A percentile compares a stretch with the other conserved stretches of the same genome.
phyloP scores from a whole-genome alignment of 2,113 vertebrate genomes.

The Benitochromis conjunctus region DNA sequence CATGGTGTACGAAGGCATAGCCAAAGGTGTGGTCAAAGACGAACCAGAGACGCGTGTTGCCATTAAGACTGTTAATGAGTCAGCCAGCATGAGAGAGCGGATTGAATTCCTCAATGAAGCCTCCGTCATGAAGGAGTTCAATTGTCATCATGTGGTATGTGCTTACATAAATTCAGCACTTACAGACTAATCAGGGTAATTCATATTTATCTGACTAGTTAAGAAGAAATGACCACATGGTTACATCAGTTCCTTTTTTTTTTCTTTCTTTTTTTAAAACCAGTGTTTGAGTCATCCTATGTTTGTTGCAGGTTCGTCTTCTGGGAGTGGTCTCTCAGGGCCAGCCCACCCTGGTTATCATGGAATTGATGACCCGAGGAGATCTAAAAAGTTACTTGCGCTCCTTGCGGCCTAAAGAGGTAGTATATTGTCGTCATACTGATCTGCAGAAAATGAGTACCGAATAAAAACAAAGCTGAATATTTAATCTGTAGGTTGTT shows the following conservation, averaged over 20 bases:
- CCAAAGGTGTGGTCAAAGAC: conserved; percentile 95
- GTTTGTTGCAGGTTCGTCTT: conserved; percentile 83
- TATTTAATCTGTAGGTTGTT: not conserved
- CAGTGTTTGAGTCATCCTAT: not conserved
- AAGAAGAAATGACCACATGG: not conserved
- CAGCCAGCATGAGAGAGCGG: conserved; percentile 93
- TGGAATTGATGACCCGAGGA: conserved; percentile 97
- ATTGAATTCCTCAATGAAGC: conserved; percentile 98
- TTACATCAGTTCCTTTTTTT: not conserved
- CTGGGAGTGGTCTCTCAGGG: conserved; percentile 97
- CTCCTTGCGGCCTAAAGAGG: conserved; percentile 87
- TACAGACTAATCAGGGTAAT: not conserved
- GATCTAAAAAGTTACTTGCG: conserved; percentile 96
- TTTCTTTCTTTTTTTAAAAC: no score
- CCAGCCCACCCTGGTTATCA: conserved; percentile 96
- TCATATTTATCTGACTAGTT: not conserved
- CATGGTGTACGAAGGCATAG: conserved; percentile 98
- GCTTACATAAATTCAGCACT: not conserved
- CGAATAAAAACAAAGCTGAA: not conserved
- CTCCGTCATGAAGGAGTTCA: conserved; percentile 99
- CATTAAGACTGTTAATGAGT: conserved; percentile 96
- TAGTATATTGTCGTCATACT: conserved; percentile 38
- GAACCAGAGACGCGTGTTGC: conserved; percentile 91
- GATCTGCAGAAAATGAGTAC: not conserved
- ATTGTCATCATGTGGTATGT: conserved; percentile 95